Percentiles rank a stretch among this genome's conserved stretches.
These are phyloP conservation scores for Gobio gobio DNA, from an alignment of 2,113 vertebrate species.

Conservation along the genomic window DNA sequence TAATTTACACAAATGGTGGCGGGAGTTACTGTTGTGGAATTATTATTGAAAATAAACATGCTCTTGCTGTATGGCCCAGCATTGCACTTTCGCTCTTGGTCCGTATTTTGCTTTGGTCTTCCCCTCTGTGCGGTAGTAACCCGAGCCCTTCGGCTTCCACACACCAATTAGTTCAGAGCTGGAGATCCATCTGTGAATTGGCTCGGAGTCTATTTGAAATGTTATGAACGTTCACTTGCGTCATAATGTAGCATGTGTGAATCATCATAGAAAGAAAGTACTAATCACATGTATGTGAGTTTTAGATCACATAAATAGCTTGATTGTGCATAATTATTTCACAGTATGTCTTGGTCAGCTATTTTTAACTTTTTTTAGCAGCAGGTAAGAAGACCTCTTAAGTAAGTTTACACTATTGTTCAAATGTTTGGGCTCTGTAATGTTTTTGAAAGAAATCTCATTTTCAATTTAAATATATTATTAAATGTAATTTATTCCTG, in stretches of 20 bases:
- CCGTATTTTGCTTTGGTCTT: slow-evolving; percentile 3
- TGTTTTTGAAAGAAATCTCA: background rate
- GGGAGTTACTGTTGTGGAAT: slow-evolving; percentile 66
- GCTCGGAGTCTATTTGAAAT: slow-evolving; percentile 18
- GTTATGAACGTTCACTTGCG: background rate
- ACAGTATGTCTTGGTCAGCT: background rate
- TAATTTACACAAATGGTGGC: slow-evolving; percentile 72
- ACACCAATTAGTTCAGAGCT: slow-evolving; percentile 56
- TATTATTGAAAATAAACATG: slow-evolving; percentile 78
- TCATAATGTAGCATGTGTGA: slow-evolving; percentile 9
- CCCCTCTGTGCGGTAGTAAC: slow-evolving; percentile 61
- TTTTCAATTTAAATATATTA: too few relatives aligned
- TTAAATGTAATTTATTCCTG: too few relatives aligned
- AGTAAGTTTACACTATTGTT: background rate
- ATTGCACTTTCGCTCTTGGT: slow-evolving; percentile 48
- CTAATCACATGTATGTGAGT: background rate
- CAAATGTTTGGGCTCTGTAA: background rate
- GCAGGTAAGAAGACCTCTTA: background rate
- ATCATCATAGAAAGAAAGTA: slow-evolving; percentile 2
- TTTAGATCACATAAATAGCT: slow-evolving; percentile 5
- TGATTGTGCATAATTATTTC: slow-evolving; percentile 24
- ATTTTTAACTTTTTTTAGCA: slow-evolving; percentile 24
- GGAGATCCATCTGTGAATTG: slow-evolving; percentile 23
- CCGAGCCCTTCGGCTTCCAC: slow-evolving; percentile 51
- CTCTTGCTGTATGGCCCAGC: slow-evolving; percentile 53